Evolutionary conservation across 2,113 vertebrate species (phyloP), one percentile per base, ranked within the genome.

Genomic region (Taxidea taxus): DNA sequence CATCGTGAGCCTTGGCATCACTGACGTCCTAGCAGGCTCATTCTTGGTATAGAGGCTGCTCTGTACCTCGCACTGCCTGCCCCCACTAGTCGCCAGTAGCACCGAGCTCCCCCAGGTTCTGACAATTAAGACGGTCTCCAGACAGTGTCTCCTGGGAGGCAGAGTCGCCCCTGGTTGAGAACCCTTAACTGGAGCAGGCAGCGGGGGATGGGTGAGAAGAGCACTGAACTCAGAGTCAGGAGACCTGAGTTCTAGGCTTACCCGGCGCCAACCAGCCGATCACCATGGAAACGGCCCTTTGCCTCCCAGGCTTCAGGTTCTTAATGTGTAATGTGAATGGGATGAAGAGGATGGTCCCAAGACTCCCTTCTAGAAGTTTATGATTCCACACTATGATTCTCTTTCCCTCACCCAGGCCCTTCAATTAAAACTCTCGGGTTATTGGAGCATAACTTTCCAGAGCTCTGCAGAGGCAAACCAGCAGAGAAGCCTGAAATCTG

Each of bases 381-480:
- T 51, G 23, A 39, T 56, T 86, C 56, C 64, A 34, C n/a, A 16
- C 34, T 49, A 0, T n/a, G 37, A 27, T 72, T 60, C 78, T 68
- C 49, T 60, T 49, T 80, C 64, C 78, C 87, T 72, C n/a, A 6
- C 29, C 34, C 83, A 56, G 34, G 37, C 64, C 70, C 84, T 96
- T 91, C 87, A 29, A 31, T 81, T 95, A 93, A 96, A 95, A 90
- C 90, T 78, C 62, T 64, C 25, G 6, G 93, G 62, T 88, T 87
- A 85, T 82, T 98, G 96, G 92, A 92, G 77, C 77, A 10, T 80
- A 90, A 87, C 90, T 96, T 96, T 31, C 16, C 75, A 37, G 84
- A 58, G 85, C 31, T 81, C 20, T 14, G 42, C 49, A 51, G 85
- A 92, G 39, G 75, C 72, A 54, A 72, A 83, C 39, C 66, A 23